Conservation (phyloP, 2,888 invertebrate genomes). For the Sceliomorpha sp. region DNA sequence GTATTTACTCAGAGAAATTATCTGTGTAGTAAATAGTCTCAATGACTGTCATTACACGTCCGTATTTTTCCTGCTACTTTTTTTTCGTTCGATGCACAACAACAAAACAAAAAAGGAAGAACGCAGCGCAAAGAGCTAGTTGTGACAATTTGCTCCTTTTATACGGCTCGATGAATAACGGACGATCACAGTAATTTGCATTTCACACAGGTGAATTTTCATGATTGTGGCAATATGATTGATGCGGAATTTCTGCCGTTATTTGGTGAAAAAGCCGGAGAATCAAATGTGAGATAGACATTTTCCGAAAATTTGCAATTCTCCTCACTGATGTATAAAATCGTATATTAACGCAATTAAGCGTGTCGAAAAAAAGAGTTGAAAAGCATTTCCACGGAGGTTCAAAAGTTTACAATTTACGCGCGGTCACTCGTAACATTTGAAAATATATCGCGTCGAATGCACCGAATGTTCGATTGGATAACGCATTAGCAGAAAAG, state of each 20-base stretch:
- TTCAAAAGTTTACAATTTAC: no score
- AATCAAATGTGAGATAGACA: constrained; percentile 14
- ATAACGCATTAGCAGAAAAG: neutral
- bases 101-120: no score
- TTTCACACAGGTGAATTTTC: constrained; percentile 24
- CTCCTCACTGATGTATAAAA: no score
- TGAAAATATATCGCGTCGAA: constrained; percentile 3
- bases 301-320: constrained; percentile 8
- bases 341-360: no score
- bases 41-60: no score
- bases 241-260: constrained; percentile 15
- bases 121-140: no score
- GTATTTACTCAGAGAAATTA: constrained; percentile 2
- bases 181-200: constrained; percentile 37
- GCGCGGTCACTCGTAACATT: no score
- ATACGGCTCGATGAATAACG: constrained; percentile 30
- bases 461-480: constrained; percentile 22
- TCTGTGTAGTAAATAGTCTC: neutral
- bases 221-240: constrained; percentile 6
- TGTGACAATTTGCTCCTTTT: constrained; percentile 11
- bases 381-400: no score
- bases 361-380: no score
- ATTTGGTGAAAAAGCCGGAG: constrained; percentile 1
- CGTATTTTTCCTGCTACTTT: no score
- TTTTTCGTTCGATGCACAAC: no score